Percentiles rank a stretch among this genome's conserved stretches.
phyloP scores from a whole-genome alignment of 2,888 invertebrate genomes.

The Spisula subtruncata region DNA sequence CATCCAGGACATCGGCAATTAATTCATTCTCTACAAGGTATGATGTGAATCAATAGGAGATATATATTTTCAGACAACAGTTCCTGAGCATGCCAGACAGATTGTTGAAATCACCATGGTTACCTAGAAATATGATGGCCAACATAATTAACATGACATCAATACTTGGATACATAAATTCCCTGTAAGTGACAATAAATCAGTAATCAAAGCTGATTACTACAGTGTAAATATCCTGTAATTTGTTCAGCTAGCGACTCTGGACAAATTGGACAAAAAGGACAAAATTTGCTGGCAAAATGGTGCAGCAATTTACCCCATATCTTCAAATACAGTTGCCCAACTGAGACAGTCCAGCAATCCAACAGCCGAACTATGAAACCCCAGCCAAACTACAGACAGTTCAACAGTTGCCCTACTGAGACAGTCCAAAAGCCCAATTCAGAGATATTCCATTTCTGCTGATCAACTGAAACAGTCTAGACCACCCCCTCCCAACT shows the following conservation, averaged over 20 bases:
- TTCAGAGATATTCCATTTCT: too few species aligned
- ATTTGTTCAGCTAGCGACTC: background rate
- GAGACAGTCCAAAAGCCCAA: too few species aligned
- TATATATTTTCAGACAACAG: background rate
- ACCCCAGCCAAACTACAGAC: too few species aligned
- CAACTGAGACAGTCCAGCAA: too few species aligned
- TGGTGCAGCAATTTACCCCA: background rate
- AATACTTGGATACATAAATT: background rate
- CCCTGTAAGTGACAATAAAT: background rate
- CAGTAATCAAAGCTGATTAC: background rate
- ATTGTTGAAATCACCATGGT: constrained; percentile 1
- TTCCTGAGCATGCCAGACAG: background rate
- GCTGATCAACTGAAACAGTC: too few species aligned
- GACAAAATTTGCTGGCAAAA: background rate
- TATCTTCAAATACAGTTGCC: background rate
- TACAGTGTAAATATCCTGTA: background rate
- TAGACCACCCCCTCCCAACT: too few species aligned
- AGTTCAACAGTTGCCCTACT: too few species aligned
- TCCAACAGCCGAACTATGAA: too few species aligned
- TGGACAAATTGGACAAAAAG: background rate
- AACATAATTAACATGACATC: constrained; percentile 8
- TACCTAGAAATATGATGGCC: constrained; percentile 19
- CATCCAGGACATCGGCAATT: background rate
- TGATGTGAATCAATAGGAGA: constrained; percentile 3
- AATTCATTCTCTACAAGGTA: background rate